Evolutionary conservation across 2,888 invertebrate species (phyloP).

Genomic region (Ichneumoninae sp.): DNA sequence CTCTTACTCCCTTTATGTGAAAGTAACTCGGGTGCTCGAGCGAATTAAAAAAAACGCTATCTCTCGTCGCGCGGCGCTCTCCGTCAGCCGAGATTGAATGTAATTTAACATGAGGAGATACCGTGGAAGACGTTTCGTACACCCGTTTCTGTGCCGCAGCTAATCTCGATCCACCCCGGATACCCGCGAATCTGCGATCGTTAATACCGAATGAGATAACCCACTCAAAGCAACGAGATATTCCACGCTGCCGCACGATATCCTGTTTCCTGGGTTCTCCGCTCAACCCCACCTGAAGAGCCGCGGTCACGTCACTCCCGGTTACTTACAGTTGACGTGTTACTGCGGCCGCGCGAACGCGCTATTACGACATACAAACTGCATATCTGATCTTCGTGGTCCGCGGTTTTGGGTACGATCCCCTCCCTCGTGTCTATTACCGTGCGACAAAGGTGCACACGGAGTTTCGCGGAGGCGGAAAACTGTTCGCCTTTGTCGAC

Average conservation of each 20-base stretch:
- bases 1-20: background rate
- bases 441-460: background rate
- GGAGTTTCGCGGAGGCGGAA: background rate
- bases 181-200: constrained; percentile 4
- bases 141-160: background rate
- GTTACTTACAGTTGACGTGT: constrained; percentile 27
- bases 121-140: background rate
- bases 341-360: background rate
- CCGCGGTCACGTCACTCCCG: constrained; percentile 5
- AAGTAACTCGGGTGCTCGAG: background rate
- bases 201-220: background rate
- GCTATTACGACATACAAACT: constrained; percentile 22
- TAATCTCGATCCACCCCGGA: background rate
- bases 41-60: background rate
- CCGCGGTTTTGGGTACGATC: background rate
- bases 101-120: background rate
- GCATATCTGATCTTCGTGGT: background rate
- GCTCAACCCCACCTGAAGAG: background rate
- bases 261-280: background rate
- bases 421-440: too few relatives aligned
- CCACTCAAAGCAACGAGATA: constrained; percentile 13
- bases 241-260: background rate
- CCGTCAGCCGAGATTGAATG: background rate
- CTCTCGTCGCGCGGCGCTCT: background rate
- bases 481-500: background rate